phyloP scores from a whole-genome alignment of 2,113 vertebrate genomes.

The Stegastes partitus region DNA sequence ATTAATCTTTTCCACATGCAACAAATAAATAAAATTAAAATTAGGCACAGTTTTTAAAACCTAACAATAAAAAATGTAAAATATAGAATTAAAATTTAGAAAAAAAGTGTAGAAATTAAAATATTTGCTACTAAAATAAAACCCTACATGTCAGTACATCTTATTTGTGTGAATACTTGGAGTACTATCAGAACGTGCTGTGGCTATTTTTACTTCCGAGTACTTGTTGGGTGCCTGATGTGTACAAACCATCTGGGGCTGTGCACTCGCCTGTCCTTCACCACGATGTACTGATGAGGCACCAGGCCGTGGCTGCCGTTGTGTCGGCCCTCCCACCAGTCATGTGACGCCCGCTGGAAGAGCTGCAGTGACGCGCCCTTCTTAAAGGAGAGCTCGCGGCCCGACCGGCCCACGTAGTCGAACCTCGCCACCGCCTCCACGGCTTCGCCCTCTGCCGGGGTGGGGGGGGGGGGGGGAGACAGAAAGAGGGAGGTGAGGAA shows the following conservation, averaged over 20 bases:
- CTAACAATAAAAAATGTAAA: too few species aligned
- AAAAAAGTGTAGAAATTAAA: too few species aligned
- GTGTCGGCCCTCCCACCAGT: conserved; percentile 99
- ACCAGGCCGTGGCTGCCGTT: conserved; percentile 94
- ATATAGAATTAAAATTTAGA: too few species aligned
- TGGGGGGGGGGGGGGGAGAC: background rate
- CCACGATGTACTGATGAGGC: conserved; percentile 97
- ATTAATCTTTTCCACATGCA: too few species aligned
- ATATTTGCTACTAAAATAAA: too few species aligned
- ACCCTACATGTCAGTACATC: too few species aligned
- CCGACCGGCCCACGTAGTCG: conserved; percentile 95
- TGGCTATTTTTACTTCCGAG: conserved; percentile 3
- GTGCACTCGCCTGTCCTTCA: conserved; percentile 94
- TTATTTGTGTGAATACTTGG: too few species aligned
- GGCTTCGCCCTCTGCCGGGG: conserved; percentile 90
- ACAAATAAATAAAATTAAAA: too few species aligned
- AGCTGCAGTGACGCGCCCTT: conserved; percentile 96
- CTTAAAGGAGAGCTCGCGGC: conserved; percentile 96
- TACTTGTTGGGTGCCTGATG: conserved; percentile 1
- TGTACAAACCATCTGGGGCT: conserved; percentile 56
- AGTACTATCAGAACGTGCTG: conserved; percentile 24
- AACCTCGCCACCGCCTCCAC: conserved; percentile 98
- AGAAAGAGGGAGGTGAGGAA: background rate
- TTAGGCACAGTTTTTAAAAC: too few species aligned
- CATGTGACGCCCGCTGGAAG: conserved; percentile 95